These are phyloP conservation scores for Omphaloscelis lunosa DNA, from an alignment of 2,888 invertebrate genomes.

Conservation along the genomic window DNA sequence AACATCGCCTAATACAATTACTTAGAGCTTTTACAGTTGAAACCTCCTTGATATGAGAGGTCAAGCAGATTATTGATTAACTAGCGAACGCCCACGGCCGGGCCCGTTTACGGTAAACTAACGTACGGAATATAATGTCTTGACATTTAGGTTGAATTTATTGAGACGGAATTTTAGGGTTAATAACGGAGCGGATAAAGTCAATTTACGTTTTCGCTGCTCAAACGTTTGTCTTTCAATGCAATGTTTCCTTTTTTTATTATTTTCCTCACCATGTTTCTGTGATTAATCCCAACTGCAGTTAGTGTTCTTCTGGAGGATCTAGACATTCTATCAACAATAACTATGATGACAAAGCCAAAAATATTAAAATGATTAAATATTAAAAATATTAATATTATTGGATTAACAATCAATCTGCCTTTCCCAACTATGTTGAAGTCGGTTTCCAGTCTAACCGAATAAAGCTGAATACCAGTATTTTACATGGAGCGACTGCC, in stretches of 20 bases:
- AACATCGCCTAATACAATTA: conserved; percentile 63
- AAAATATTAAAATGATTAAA: too few relatives aligned
- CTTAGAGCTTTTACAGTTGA: conserved; percentile 61
- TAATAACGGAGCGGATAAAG: not conserved
- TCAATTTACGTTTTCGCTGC: conserved; percentile 8
- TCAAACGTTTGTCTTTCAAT: not conserved
- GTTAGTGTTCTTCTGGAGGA: not conserved
- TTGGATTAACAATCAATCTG: too few relatives aligned
- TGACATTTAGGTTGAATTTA: conserved; percentile 41
- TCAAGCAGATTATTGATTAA: conserved; percentile 66
- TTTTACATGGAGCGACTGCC: too few relatives aligned
- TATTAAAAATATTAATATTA: too few relatives aligned
- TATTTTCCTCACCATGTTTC: not conserved
- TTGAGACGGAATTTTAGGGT: conserved; percentile 22
- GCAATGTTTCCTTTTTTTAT: not conserved
- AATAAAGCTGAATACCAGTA: too few relatives aligned
- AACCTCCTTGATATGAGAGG: conserved; percentile 63
- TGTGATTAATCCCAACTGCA: not conserved
- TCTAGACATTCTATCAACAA: not conserved
- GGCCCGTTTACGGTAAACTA: conserved; percentile 42
- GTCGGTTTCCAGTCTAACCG: too few relatives aligned
- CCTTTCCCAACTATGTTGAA: too few relatives aligned
- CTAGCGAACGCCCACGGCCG: conserved; percentile 55
- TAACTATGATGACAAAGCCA: not conserved
- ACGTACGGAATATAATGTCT: conserved; percentile 39